These are phyloP conservation scores for Teleogryllus oceanicus DNA, from an alignment of 2,888 invertebrate species.

Conservation along the genomic window DNA sequence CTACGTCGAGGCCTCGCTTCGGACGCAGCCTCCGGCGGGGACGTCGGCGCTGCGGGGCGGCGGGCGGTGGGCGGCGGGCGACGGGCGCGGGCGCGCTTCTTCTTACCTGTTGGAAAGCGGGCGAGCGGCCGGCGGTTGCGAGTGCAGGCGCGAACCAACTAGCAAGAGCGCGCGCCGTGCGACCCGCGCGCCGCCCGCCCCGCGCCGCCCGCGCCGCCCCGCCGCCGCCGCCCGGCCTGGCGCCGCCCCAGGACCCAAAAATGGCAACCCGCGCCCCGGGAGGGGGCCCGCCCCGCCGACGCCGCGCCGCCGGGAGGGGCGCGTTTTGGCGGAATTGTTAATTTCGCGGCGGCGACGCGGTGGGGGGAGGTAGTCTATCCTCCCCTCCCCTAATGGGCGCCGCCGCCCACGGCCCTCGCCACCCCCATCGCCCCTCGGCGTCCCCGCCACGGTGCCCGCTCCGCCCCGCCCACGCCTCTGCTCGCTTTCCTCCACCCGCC, in stretches of 20 bases:
- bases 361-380: background rate
- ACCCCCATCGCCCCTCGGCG: background rate
- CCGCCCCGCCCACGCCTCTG: background rate
- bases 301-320: slow-evolving; percentile 23
- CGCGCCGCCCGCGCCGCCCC: background rate
- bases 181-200: background rate
- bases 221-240: slow-evolving; percentile 4
- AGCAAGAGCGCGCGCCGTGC: background rate
- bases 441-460: too few relatives aligned
- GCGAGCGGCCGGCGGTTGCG: slow-evolving; percentile 27
- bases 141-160: slow-evolving; percentile 29
- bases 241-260: slow-evolving; percentile 34
- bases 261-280: slow-evolving; percentile 29
- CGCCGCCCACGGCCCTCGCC: background rate
- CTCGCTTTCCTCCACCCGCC: background rate
- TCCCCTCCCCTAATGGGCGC: slow-evolving; percentile 18
- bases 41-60: background rate
- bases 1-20: too few relatives aligned
- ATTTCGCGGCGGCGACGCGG: slow-evolving; percentile 31
- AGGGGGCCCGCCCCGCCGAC: background rate
- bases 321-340: slow-evolving; percentile 22
- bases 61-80: background rate
- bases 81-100: background rate
- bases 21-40: too few relatives aligned
- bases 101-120: slow-evolving; percentile 32